Conservation (phyloP, 2,797 vertebrate species). For the Acestrorhynchus altus region DNA sequence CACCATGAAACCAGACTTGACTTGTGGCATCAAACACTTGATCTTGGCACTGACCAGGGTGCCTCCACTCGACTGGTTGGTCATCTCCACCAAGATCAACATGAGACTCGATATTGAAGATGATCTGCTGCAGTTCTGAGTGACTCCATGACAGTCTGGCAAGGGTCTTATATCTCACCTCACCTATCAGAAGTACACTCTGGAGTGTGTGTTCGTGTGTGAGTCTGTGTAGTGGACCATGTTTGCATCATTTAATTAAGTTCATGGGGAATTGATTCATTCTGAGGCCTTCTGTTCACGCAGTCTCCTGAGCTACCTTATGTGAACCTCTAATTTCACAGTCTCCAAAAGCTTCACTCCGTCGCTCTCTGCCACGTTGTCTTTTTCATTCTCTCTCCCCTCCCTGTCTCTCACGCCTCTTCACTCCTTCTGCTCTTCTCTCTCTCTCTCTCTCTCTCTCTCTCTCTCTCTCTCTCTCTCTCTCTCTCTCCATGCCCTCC, state of each 20-base stretch:
- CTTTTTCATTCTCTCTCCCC: slow-evolving; percentile 62
- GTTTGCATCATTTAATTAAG: too few relatives aligned
- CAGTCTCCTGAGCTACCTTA: slow-evolving; percentile 64
- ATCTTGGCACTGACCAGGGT: too few relatives aligned
- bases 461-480: slow-evolving; percentile 8
- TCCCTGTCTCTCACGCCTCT: slow-evolving; percentile 53
- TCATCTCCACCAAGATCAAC: too few relatives aligned
- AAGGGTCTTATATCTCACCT: too few relatives aligned
- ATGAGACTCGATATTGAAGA: too few relatives aligned
- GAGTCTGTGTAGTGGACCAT: not conserved
- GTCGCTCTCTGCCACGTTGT: slow-evolving; percentile 80
- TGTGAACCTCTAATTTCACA: slow-evolving; percentile 69
- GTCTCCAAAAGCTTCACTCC: slow-evolving; percentile 60
- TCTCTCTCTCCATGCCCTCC: slow-evolving; percentile 21
- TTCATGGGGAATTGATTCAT: too few relatives aligned
- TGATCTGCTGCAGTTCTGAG: too few relatives aligned
- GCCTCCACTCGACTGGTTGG: too few relatives aligned
- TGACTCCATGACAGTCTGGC: too few relatives aligned
- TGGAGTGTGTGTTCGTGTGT: not conserved
- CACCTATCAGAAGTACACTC: too few relatives aligned
- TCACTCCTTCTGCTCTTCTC: slow-evolving; percentile 30
- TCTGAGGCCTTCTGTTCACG: slow-evolving; percentile 46
- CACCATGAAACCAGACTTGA: too few relatives aligned
- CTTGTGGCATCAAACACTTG: too few relatives aligned
- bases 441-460: slow-evolving; percentile 34